Conservation (phyloP, 2,797 vertebrate species). For the Rhinogobio ventralis region DNA sequence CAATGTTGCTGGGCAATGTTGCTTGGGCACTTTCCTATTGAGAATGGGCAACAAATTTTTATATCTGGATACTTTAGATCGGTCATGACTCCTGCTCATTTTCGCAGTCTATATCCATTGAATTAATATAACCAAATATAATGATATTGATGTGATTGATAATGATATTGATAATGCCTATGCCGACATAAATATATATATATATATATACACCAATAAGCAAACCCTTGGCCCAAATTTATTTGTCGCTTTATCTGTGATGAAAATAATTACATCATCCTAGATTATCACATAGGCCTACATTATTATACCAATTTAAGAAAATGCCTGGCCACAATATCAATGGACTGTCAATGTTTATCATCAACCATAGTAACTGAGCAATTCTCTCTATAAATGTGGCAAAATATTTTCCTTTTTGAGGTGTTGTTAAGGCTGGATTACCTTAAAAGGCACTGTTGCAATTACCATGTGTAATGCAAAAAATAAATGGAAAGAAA, state of each 20-base stretch:
- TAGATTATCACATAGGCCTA: background rate
- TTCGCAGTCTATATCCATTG: background rate
- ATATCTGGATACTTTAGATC: too few species aligned
- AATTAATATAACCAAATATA: background rate
- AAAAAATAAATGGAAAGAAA: slow-evolving; percentile 18
- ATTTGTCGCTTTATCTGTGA: background rate
- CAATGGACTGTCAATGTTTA: background rate
- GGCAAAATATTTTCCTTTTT: background rate
- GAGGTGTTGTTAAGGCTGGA: background rate
- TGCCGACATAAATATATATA: too few species aligned
- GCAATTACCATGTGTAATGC: background rate
- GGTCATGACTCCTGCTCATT: background rate
- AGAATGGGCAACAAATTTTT: too few species aligned
- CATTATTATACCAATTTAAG: background rate
- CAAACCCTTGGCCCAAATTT: background rate
- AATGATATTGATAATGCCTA: too few species aligned
- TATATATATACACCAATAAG: background rate
- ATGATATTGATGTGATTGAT: too few species aligned
- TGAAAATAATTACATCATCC: background rate
- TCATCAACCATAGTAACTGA: background rate
- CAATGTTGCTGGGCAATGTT: too few species aligned
- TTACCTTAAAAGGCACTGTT: slow-evolving; percentile 4
- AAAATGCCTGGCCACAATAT: background rate
- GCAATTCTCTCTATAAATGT: background rate
- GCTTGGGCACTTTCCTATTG: too few species aligned